These are phyloP conservation scores for Himalopsyche japonica DNA, from an alignment of 2,888 invertebrate species.

Conservation along the genomic window DNA sequence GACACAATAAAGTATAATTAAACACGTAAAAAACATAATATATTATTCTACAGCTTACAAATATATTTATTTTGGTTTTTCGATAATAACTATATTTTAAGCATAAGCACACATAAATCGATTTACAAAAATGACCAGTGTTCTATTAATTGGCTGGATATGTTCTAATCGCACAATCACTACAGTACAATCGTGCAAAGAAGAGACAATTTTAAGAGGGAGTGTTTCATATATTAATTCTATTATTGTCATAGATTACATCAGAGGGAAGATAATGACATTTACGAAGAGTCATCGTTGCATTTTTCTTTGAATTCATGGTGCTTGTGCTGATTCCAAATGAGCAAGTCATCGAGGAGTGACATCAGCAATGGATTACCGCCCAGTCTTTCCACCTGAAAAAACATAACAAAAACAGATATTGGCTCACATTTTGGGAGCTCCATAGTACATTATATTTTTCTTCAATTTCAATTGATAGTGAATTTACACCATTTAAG, in stretches of 20 bases:
- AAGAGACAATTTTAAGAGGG: not conserved
- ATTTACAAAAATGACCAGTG: not conserved
- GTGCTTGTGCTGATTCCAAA: constrained; percentile 55
- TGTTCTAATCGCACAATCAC: not conserved
- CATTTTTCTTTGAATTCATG: constrained; percentile 2
- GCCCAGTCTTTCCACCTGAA: constrained; percentile 68
- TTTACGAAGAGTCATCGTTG: not conserved
- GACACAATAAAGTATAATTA: not conserved
- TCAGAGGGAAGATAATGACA: not conserved
- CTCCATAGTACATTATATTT: too few relatives aligned
- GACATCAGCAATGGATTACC: constrained; percentile 79
- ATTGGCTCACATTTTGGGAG: not conserved
- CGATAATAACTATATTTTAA: not conserved
- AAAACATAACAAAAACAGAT: constrained; percentile 3
- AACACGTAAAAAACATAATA: not conserved
- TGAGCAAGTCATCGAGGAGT: constrained; percentile 73
- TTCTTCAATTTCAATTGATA: too few relatives aligned
- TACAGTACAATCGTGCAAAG: not conserved
- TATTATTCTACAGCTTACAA: not conserved
- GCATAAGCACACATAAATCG: not conserved
- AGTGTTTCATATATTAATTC: not conserved
- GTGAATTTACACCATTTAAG: too few relatives aligned
- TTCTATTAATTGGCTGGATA: not conserved
- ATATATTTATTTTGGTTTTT: not conserved
- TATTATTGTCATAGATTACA: not conserved